Percentiles rank a stretch among this genome's conserved stretches.
Conservation (phyloP, 92 coral and sea anemone genomes). For the Galaxea fascicularis region DNA sequence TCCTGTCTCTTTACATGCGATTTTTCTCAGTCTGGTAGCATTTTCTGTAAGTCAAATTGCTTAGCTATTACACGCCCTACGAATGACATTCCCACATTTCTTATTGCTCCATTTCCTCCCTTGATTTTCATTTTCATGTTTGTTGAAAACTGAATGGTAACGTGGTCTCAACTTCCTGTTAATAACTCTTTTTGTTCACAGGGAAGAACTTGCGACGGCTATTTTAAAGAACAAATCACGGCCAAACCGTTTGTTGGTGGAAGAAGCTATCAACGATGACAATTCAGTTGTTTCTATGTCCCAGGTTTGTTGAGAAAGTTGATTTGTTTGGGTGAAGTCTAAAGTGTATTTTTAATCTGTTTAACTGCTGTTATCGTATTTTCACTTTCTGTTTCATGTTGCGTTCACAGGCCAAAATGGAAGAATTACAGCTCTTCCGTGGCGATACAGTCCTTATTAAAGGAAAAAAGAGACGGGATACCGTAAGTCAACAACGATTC, state of each 20-base stretch:
- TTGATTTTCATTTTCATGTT: not conserved
- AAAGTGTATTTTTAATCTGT: not conserved
- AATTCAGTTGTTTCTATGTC: constrained; percentile 98
- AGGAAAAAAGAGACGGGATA: constrained; percentile 97
- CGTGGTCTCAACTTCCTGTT: constrained; percentile 66
- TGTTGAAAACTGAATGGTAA: constrained; percentile 3
- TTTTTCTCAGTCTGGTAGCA: not conserved
- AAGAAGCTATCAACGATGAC: constrained; percentile 99
- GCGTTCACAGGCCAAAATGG: constrained; percentile 88
- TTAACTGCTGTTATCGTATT: not conserved
- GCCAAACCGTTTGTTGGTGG: constrained; percentile 95
- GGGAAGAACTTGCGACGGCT: constrained; percentile 99
- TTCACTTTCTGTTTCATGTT: constrained; percentile 48
- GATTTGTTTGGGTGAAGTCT: not conserved
- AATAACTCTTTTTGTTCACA: constrained; percentile 45
- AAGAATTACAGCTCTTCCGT: constrained; percentile 94
- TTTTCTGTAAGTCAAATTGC: not conserved
- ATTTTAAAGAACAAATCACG: constrained; percentile 90
- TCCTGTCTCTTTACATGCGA: not conserved
- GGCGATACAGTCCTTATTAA: constrained; percentile 98
- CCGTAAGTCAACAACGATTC: constrained; percentile 72
- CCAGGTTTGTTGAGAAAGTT: constrained; percentile 74
- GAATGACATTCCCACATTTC: not conserved
- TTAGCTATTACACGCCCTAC: not conserved
- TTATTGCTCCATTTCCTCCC: not conserved